A percentile compares a stretch with the other conserved stretches of the same genome.
Conservation (phyloP, 2,888 invertebrate genomes). For the Spialia ferax region DNA sequence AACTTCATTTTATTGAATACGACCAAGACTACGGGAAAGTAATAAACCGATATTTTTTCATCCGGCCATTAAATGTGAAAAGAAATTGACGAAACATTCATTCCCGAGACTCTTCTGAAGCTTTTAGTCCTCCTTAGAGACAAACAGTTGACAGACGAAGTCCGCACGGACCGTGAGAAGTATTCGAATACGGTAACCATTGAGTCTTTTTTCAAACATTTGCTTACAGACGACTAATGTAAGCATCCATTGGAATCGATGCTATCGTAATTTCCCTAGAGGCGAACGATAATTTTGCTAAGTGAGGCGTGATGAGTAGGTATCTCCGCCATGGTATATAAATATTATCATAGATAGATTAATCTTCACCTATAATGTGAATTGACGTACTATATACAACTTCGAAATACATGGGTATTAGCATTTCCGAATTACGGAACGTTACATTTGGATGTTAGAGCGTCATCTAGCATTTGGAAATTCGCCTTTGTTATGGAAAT, state of each 20-base stretch:
- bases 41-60: neutral
- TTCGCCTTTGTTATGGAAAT: no score
- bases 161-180: constrained; percentile 11
- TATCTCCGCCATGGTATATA: neutral
- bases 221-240: constrained; percentile 28
- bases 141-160: constrained; percentile 4
- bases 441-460: no score
- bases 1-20: no score
- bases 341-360: constrained; percentile 8
- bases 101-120: neutral
- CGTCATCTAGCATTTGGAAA: no score
- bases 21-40: no score
- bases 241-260: constrained; percentile 29
- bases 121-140: constrained; percentile 1
- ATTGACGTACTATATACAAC: no score
- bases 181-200: constrained; percentile 28
- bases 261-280: constrained; percentile 30
- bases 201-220: constrained; percentile 24
- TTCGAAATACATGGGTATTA: no score
- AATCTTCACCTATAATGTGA: neutral
- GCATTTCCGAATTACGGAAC: no score
- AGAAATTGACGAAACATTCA: neutral
- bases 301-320: constrained; percentile 30
- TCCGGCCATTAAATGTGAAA: neutral
- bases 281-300: constrained; percentile 34